phyloP scores from a whole-genome alignment of 2,797 vertebrate species.

The Atherinosoma microstoma region DNA sequence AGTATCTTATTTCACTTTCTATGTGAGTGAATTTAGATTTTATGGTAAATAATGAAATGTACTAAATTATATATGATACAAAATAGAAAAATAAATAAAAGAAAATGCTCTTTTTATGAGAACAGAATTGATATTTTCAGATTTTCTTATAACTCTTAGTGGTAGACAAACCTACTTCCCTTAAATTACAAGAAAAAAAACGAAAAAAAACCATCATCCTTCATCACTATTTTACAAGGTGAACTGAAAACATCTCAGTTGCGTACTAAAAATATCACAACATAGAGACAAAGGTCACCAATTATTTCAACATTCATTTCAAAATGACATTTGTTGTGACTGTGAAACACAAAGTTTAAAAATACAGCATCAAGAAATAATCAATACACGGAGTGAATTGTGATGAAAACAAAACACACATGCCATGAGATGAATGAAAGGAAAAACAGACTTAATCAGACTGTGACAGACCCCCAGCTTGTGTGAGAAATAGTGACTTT shows the following conservation, averaged over 20 bases:
- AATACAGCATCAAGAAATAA: slow-evolving; percentile 41
- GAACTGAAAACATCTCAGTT: slow-evolving; percentile 15
- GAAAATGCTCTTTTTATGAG: too few relatives aligned
- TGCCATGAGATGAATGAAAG: slow-evolving; percentile 50
- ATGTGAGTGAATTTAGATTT: neutral
- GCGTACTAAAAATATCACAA: slow-evolving; percentile 30
- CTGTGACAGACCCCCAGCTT: slow-evolving; percentile 42
- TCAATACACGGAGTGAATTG: slow-evolving; percentile 30
- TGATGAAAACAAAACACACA: slow-evolving; percentile 29
- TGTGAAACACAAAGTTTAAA: slow-evolving; percentile 48
- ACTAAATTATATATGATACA: neutral
- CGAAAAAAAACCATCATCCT: neutral
- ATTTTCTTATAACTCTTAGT: neutral
- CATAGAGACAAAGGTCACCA: slow-evolving; percentile 26
- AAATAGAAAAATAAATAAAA: neutral
- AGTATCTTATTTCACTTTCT: slow-evolving; percentile 9
- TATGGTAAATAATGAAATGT: neutral
- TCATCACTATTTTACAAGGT: neutral
- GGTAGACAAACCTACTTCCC: neutral
- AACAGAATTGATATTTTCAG: too few relatives aligned
- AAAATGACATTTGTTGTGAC: slow-evolving; percentile 46
- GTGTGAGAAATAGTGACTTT: slow-evolving; percentile 48
- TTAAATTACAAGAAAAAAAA: neutral
- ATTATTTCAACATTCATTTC: slow-evolving; percentile 41
- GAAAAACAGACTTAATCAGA: slow-evolving; percentile 46